Evolutionary conservation across 2,797 vertebrate species (phyloP), one percentile per base, ranked within the genome.

Genomic region (Acrocephalus scirpaceus): DNA sequence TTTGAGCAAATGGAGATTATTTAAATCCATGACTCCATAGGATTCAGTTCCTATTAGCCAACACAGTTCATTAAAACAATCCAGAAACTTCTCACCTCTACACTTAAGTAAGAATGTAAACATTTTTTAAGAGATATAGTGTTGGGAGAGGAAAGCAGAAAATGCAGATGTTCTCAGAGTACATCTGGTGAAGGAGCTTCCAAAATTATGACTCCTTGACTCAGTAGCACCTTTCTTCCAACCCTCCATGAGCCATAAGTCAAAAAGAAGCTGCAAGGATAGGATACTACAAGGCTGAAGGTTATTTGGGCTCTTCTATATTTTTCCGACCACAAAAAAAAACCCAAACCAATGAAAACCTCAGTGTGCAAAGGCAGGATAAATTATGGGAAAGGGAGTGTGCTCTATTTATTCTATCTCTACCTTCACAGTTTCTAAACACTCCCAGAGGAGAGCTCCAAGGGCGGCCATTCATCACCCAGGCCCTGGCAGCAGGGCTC

Each of bases 401-500:
- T 58, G 32, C 48, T 60, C 51, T 82, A 16, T 95, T 91, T 92
- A 91, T 61, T 42, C 71, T 85, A 62, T 87, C 95, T 92, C 88
- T 92, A 51, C 88, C 50, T 69, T 67, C 75, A 48, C 20, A 47
- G 67, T 83, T 92, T 67, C 93, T 80, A 95, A 95, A 91, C 34
- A 77, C 69, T 93, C 89, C 72, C 5, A 0, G 69, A 86, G 86
- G 65, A 90, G 78, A 86, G 45, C 69, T 94, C 67, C 88, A 89
- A 95, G 95, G 88, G 69, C 81, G 13, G 50, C 75, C 76, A 89
- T 94, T 94, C 84, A 96, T 97, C 91, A 95, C 53, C 1, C 0
- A 54, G 62, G 48, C 61, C 65, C 84, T 88, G 73, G 86, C 91
- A 96, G 81, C 75, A 74, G 3, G 16, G 78, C 69, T 93, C 64